Conservation (phyloP, 2,888 invertebrate species). For the Odontocolon sp. region DNA sequence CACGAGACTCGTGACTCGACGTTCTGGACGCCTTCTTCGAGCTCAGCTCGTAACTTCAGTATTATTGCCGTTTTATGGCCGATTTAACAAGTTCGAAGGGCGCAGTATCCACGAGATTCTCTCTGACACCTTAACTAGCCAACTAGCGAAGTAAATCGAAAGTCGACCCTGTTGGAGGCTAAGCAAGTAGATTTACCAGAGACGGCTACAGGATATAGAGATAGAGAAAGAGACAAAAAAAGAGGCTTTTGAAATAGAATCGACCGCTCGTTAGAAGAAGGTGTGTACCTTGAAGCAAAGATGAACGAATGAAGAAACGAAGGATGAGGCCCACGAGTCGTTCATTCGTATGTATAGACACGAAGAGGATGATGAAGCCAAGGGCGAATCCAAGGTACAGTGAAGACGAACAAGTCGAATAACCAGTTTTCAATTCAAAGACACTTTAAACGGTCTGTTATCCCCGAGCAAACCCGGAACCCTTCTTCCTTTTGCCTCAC, state of each 20-base stretch:
- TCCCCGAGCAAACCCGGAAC: conserved; percentile 59
- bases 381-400: conserved; percentile 36
- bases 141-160: not conserved
- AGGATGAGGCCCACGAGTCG: conserved; percentile 5
- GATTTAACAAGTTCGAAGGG: conserved; percentile 72
- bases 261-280: not conserved
- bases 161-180: not conserved
- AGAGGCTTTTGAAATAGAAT: not conserved
- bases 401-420: conserved; percentile 54
- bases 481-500: conserved; percentile 56
- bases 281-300: too few species aligned
- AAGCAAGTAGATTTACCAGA: not conserved
- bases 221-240: not conserved
- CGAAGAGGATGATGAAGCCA: conserved; percentile 9
- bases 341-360: not conserved
- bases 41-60: conserved; percentile 66
- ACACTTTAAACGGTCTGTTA: conserved; percentile 64
- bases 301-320: not conserved
- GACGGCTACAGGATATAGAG: not conserved
- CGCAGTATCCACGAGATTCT: not conserved
- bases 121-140: conserved; percentile 9
- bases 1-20: not conserved
- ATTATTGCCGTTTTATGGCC: conserved; percentile 74
- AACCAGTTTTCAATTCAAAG: conserved; percentile 73
- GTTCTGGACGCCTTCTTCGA: not conserved